Conservation (phyloP, 2,888 invertebrate species). For the Chrysomela aeneicollis region DNA sequence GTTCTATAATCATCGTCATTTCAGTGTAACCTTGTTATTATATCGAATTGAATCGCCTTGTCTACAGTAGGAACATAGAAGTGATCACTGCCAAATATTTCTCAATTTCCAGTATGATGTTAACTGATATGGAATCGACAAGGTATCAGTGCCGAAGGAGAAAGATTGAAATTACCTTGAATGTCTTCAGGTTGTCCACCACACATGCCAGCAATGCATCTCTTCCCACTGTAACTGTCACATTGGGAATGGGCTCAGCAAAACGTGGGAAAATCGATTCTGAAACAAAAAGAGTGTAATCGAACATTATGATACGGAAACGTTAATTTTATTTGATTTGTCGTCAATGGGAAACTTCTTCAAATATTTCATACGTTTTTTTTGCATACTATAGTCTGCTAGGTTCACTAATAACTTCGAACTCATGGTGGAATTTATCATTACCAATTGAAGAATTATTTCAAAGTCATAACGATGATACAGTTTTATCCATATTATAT, state of each 20-base stretch:
- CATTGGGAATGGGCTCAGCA: conserved; percentile 88
- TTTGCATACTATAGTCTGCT: too few relatives aligned
- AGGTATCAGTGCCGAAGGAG: background rate
- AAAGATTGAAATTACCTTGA: conserved; percentile 80
- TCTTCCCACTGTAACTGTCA: conserved; percentile 86
- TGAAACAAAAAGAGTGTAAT: conserved; percentile 49
- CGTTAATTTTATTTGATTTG: background rate
- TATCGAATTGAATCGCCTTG: too few relatives aligned
- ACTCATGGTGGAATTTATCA: too few relatives aligned
- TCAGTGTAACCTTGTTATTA: too few relatives aligned
- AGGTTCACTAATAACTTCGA: too few relatives aligned
- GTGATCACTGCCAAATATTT: too few relatives aligned
- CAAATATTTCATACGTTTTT: background rate
- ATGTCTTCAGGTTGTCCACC: conserved; percentile 85
- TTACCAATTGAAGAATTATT: too few relatives aligned
- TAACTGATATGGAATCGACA: background rate
- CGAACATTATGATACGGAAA: background rate
- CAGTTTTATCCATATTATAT: too few relatives aligned
- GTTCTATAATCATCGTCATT: too few relatives aligned
- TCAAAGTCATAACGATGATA: too few relatives aligned
- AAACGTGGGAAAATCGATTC: conserved; percentile 74
- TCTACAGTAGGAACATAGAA: too few relatives aligned
- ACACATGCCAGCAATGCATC: conserved; percentile 89
- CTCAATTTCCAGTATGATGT: background rate
- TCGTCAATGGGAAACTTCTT: background rate